Evolutionary conservation across 2,888 invertebrate species (phyloP), one percentile per base, ranked within the genome.

Genomic region (Synergus japonicus): DNA sequence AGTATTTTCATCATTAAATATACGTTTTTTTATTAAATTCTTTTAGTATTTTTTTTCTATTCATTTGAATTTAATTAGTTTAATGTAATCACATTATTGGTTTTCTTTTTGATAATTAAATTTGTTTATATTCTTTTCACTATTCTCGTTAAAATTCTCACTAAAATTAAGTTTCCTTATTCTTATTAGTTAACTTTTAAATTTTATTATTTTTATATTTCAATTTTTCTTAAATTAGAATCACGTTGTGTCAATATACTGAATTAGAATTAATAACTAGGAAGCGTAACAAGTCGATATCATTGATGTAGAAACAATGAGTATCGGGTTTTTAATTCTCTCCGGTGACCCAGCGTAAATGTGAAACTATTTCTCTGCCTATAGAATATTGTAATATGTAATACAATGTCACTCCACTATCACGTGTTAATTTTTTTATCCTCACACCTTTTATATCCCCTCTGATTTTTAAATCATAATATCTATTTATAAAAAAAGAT

Each of bases 221-320:
- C 4, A 5, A 58, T 58, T 58, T 58, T 15, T n/a, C 18, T 15
- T 15, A 15, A 18, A 18, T 15, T 58, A 58, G 58, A 58, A 58
- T 18, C 29, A 22, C 63, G n/a, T 41, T 43, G 15, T 49, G 1
- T 49, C 49, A n/a, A 37, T 49, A 49, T 49, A 49, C 49, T 49
- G 49, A 49, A 49, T 49, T 49, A n/a, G 44, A 44, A 44, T 44
- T 44, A 44, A 44, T 49, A 49, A 15, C 9, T 65, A 7, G 37
- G 12, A 43, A 41, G 9, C n/a, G 41, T 64, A 64, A 64, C 8
- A 43, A 65, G 41, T 37, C n/a, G 43, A 65, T 65, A 41, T 65
- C 43, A 43, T 65, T 65, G 65, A 65, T 65, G 41, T n/a, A 43
- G 65, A 65, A 65, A 65, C n/a, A 65, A 41, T 65, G 8, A n/a